phyloP scores from a whole-genome alignment of 2,797 vertebrate genomes.

The Aphelocoma californica region DNA sequence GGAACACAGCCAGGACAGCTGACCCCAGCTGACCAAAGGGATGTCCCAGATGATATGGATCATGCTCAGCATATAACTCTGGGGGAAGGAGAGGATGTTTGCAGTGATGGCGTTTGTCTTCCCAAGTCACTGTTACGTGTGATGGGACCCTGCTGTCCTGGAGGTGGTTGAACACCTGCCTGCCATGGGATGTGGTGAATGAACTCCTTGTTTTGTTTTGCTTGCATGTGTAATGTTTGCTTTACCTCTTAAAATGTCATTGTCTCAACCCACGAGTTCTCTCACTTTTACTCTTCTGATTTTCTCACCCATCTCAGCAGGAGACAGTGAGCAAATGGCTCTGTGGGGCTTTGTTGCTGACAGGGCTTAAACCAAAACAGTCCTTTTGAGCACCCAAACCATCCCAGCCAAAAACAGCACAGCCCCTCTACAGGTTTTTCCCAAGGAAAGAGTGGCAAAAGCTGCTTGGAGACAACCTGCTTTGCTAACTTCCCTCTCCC shows the following conservation, averaged over 20 bases:
- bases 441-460: not conserved
- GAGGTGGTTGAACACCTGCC: not conserved
- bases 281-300: not conserved
- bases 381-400: not conserved
- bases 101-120: not conserved
- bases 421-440: not conserved
- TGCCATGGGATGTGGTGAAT: not conserved
- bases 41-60: not conserved
- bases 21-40: not conserved
- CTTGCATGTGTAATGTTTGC: not conserved
- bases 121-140: rapidly evolving
- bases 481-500: not conserved
- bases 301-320: not conserved
- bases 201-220: not conserved
- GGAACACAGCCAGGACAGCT: not conserved
- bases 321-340: rapidly evolving
- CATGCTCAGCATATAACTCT: not conserved
- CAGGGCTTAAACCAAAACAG: not conserved
- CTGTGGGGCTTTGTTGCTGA: not conserved
- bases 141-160: rapidly evolving
- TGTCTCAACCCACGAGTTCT: not conserved
- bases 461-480: not conserved
- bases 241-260: not conserved
- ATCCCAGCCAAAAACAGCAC: not conserved
- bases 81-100: not conserved